Evolutionary conservation across 64 coral and sea anemone genomes (phyloP), one percentile per base, ranked within the genome.

Genomic region (Actinia tenebrosa): DNA sequence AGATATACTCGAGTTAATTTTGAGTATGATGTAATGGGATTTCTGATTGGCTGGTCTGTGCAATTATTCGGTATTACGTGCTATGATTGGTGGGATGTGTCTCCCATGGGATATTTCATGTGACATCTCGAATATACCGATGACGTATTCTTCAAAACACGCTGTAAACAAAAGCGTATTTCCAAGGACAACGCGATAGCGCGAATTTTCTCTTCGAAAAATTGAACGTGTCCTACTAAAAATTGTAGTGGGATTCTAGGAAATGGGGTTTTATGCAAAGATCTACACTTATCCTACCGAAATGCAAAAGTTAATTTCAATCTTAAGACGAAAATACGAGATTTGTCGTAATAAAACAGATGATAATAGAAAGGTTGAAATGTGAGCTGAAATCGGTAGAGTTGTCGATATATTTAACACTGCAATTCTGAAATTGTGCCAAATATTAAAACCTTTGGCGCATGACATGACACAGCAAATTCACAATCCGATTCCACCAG

Each of bases 91-190:
- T 82, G 18, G 30, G n/a, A 13, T 69, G 22, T 50, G n/a, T 42
- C 44, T 43, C 75, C 62, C 89, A 69, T 69, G 89, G 86, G 90
- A 92, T 55, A 42, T 26, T n/a, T 60, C 10, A 86, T 52, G 59
- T 68, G 83, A 85, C 83, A 42, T 85, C 83, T 85, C 83, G 83
- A 85, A 91, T 64, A 80, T 69, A 90, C 86, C 15, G 63, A 63
- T 92, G 85, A 87, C 90, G 90, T 92, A 25, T 56, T 25, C n/a
- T 54, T 79, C 46, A 87, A 92, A 92, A 92, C 90, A 92, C 59
- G 85, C 60, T n/a, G 53, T 87, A 91, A 91, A 91, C 90, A 91
- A 91, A 90, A 91, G 45, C 10, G 15, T 43, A 87, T 87, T 87
- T 92, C 90, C 86, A 87, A 77, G 79, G 79, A 81, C 79, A 81